Evolutionary conservation across 2,797 vertebrate species (phyloP), one percentile per base, ranked within the genome.

Genomic region (Coregonus sp.): DNA sequence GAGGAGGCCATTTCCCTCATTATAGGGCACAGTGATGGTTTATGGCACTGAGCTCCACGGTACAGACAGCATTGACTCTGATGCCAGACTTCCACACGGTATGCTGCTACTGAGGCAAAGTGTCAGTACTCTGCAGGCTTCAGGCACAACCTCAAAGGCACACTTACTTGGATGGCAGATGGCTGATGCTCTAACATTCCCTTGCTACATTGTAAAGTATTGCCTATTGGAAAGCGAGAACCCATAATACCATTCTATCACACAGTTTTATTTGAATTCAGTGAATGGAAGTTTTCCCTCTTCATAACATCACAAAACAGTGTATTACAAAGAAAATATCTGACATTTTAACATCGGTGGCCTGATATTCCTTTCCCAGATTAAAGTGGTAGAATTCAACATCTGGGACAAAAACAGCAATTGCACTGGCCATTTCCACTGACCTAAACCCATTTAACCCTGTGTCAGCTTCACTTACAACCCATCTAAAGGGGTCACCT

Each of bases 361-460:
- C 25, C 2, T n/a, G 7, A 25, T 51, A 20, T 71, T 70, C 20
- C 40, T 25, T 9, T 25, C 40, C 12, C 12, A 14, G 40, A 51
- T 12, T 71, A 5, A 15, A 47, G 25, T 31, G 47, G 20, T 15
- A 16, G 70, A 54, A 50, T 9, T 25, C 25, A 56, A 51, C 25
- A 52, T 31, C 47, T 18, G 70, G 15, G 25, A 51, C 20, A 50
- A 9, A 16, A 72, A 31, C 71, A 7, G 16, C 29, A 31, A 52
- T 68, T 72, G 29, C 5, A 16, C 70, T 7, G 15, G 51, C 20
- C 25, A 29, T 72, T 72, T 54, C 14, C 50, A 16, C 15, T 18
- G 51, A 72, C 50, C 51, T 9, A 18, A 47, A 56, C 20, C 51
- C 52, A 54, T 54, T 72, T 72, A 72, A 72, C 71, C 71, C 29